Evolutionary conservation across 2,888 invertebrate species (phyloP), one percentile per base, ranked within the genome.

Genomic region (Chymomyza caudatula): DNA sequence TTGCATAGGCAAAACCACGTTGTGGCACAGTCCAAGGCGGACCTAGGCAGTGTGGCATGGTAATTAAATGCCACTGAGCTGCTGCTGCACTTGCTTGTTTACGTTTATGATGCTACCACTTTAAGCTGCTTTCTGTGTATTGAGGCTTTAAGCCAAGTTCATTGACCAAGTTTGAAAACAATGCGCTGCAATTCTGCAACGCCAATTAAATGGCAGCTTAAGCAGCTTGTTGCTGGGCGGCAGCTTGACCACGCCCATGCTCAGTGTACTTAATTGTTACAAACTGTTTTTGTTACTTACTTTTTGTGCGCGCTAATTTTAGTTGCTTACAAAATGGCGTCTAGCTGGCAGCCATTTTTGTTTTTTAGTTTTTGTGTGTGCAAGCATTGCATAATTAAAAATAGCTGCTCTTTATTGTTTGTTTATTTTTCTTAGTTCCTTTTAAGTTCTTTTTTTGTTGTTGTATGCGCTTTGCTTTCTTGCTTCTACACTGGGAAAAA

Each of bases 281-380:
- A 53, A 47, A 17, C 11, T 53, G 13, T 62, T 64, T 63, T 69
- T 58, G 56, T 67, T 61, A 11, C 2, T 60, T 60, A 54, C 47
- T 22, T 65, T 58, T 58, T 62, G 44, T 54, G 47, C 17, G 19
- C 6, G 47, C 6, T 15, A 13, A 47, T 17, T 17, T 15, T 59
- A 19, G 63, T 67, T 77, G 75, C 83, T 81, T 75, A 71, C 77
- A 82, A 85, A 80, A 82, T 85, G 84, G 80, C 84, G 77, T 55
- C 68, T 59, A 70, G 74, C 78, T 81, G 79, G 76, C 72, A 74
- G 70, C 71, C 85, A 78, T 82, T 79, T 78, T 71, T 59, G 29
- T 44, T 44, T 47, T 70, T 25, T 6, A 17, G 29, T 15, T 51
- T 8, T 55, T 63, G 13, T 60, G 58, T 57, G 57, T 52, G 63